Evolutionary conservation across 2,797 vertebrate genomes (phyloP).

Genomic region (Enteromius paludinosus): DNA sequence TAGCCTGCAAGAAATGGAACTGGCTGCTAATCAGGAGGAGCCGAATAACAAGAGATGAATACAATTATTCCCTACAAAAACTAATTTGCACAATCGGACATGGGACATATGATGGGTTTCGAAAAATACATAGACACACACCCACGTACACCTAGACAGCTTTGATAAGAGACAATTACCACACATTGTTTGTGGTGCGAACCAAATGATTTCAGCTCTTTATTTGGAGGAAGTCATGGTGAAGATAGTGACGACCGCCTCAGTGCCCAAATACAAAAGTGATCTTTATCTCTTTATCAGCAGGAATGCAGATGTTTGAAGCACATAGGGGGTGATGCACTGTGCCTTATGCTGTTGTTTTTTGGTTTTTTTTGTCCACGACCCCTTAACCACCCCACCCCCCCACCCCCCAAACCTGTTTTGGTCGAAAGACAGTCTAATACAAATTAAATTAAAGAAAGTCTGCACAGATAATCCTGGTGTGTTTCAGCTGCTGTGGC

Average conservation of each 20-base stretch:
- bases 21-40: constrained; percentile 55
- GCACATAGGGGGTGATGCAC: constrained; percentile 37
- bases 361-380: constrained; percentile 46
- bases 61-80: constrained; percentile 72
- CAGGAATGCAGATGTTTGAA: constrained; percentile 14
- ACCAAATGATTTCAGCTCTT: constrained; percentile 76
- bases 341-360: constrained; percentile 75
- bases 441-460: constrained; percentile 84
- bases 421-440: constrained; percentile 74
- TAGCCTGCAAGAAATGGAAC: constrained; percentile 62
- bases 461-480: constrained; percentile 78
- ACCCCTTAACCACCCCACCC: constrained; percentile 33
- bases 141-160: constrained; percentile 57
- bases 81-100: constrained; percentile 72
- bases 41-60: constrained; percentile 66
- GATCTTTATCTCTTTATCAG: constrained; percentile 44
- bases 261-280: background rate
- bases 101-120: constrained; percentile 69
- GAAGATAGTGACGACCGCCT: constrained; percentile 58
- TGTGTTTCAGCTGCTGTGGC: constrained; percentile 72
- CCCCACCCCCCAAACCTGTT: constrained; percentile 64
- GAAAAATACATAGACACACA: constrained; percentile 41
- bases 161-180: constrained; percentile 77
- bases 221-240: constrained; percentile 72
- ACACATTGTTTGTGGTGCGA: constrained; percentile 73